Evolutionary conservation across 2,888 invertebrate genomes (phyloP), one percentile per base, ranked within the genome.

Genomic region (Steinernema carpocapsae): DNA sequence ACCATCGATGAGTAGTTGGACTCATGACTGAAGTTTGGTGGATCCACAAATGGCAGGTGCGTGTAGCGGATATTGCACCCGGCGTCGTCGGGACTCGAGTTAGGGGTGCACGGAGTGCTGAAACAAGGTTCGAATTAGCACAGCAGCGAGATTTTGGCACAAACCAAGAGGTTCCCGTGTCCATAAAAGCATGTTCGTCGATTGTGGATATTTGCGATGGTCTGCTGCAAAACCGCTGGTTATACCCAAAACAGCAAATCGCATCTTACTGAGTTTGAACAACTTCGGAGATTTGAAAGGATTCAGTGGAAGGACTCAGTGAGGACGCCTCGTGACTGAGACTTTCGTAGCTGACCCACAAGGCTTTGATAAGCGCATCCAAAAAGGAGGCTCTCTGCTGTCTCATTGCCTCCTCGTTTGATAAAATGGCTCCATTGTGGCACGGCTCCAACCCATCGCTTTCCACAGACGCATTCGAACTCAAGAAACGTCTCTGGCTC

Each of bases 321-420:
- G 64, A 64, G 14, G 64, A 64, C 64, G 32, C 64, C n/a, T 64
- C 64, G 14, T 17, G 64, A 26, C 37, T 64, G 4, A 64, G 32
- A 64, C 26, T 64, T 10, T 64, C 64, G 32, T 64, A 64, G 19
- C 64, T 64, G 10, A 32, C 17, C 64, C 64, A 64, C 1, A 64
- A 17, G 2, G 64, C 64, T 17, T 64, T 29, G 64, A 64, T 64
- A 17, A 64, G 64, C 1, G 64, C 64, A 32, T 64, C 64, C 17
- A 64, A 19, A 17, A 64, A 64, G 17, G 64, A 64, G 17, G 64
- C 64, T 32, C 64, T 29, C 64, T 64, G 64, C 32, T 64, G 32
- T 17, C 64, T 64, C 17, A 64, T 17, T 12, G 3, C 19, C 17
- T 64, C 64, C 14, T 64, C 64, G 17, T 56, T 22, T 24, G 24